Percentiles rank a stretch among this genome's conserved stretches.
Evolutionary conservation across 2,888 invertebrate genomes (phyloP).

Genomic region (Drosophila algonquin): DNA sequence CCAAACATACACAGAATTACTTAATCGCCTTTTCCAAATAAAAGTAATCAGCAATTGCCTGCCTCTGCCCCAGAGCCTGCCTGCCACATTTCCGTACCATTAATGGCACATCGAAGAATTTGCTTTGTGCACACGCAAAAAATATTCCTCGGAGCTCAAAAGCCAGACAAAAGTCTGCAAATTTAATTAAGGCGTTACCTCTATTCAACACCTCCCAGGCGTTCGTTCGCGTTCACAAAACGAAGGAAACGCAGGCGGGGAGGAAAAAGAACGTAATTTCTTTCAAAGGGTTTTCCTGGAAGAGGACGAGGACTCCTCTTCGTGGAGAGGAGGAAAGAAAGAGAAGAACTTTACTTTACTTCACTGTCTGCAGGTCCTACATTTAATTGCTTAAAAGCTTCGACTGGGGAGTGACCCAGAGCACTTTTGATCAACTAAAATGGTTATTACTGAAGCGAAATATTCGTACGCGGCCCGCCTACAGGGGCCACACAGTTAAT

Average conservation of each 20-base stretch:
- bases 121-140: constrained; percentile 44
- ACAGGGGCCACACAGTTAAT: constrained; percentile 49
- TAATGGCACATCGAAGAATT: constrained; percentile 60
- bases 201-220: constrained; percentile 75
- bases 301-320: constrained; percentile 42
- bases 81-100: constrained; percentile 14
- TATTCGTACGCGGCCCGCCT: constrained; percentile 17
- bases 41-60: constrained; percentile 64
- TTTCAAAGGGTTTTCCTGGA: constrained; percentile 58
- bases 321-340: constrained; percentile 19
- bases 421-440: constrained; percentile 47
- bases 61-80: not conserved
- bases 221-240: constrained; percentile 50
- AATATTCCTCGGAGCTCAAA: constrained; percentile 18
- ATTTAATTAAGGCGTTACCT: constrained; percentile 76
- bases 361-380: constrained; percentile 26
- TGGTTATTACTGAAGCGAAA: constrained; percentile 37
- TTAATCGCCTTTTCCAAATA: constrained; percentile 46
- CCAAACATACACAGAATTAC: constrained; percentile 32
- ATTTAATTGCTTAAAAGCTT: constrained; percentile 55
- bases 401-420: constrained; percentile 6
- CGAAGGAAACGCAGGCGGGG: constrained; percentile 1
- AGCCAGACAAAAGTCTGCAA: constrained; percentile 56
- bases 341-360: not conserved
- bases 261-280: constrained; percentile 56